Evolutionary conservation across 2,797 vertebrate genomes (phyloP).

Genomic region (Muraenolepis orangiensis): DNA sequence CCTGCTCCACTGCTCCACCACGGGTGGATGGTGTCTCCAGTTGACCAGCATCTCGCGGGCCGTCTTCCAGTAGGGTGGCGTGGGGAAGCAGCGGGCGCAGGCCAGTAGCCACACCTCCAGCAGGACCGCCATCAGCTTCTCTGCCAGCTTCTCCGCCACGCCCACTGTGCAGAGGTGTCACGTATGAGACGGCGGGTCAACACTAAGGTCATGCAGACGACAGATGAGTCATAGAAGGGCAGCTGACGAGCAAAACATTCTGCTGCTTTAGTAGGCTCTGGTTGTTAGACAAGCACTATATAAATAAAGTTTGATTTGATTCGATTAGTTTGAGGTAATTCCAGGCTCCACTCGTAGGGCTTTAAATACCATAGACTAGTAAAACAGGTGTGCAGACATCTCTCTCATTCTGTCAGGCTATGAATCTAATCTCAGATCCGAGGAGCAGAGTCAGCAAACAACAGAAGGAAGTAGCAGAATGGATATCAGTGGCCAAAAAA

Average conservation of each 20-base stretch:
- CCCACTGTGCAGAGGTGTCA: constrained; percentile 72
- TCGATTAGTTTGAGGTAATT: background rate
- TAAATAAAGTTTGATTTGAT: background rate
- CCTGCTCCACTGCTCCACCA: constrained; percentile 97
- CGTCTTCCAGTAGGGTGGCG: constrained; percentile 96
- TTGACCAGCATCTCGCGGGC: constrained; percentile 96
- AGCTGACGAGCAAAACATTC: background rate
- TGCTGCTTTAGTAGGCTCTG: too few species aligned
- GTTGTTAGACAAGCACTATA: background rate
- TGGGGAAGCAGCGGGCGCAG: constrained; percentile 91
- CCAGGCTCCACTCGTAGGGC: background rate
- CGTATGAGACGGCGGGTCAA: background rate
- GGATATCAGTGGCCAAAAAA: background rate
- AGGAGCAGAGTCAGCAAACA: too few species aligned
- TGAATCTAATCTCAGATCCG: background rate
- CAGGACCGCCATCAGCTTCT: constrained; percentile 90
- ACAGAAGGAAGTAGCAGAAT: too few species aligned
- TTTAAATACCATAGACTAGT: background rate
- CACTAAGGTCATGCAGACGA: background rate
- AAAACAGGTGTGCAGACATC: background rate
- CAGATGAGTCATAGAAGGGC: background rate
- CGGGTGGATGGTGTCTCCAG: constrained; percentile 95
- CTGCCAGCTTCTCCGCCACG: constrained; percentile 91
- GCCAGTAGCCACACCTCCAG: constrained; percentile 96
- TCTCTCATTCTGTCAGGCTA: background rate